A percentile compares a stretch with the other conserved stretches of the same genome.
phyloP scores from a whole-genome alignment of 2,113 vertebrate species.

The Platycercus adscitus region DNA sequence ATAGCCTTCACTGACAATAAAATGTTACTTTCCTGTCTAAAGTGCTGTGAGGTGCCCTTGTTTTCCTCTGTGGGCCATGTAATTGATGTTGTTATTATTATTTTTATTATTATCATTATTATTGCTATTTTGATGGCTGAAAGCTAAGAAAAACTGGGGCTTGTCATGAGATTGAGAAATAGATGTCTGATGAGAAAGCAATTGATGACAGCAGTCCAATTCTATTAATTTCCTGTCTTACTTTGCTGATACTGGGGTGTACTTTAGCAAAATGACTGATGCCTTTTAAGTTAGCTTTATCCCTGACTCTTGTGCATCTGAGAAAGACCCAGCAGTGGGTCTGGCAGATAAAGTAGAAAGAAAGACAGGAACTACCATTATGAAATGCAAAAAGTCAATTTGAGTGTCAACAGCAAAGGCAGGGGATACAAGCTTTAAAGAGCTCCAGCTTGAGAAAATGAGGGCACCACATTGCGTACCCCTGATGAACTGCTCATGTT shows the following conservation, averaged over 20 bases:
- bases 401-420: slow-evolving; percentile 69
- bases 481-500: slow-evolving; percentile 1
- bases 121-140: slow-evolving; percentile 14
- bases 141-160: background rate
- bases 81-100: background rate
- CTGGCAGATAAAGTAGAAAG: slow-evolving; percentile 67
- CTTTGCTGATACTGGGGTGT: slow-evolving; percentile 36
- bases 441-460: slow-evolving; percentile 57
- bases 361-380: slow-evolving; percentile 66
- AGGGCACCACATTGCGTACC: background rate
- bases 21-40: background rate
- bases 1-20: background rate
- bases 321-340: slow-evolving; percentile 69
- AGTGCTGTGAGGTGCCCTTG: background rate
- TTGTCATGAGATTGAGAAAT: slow-evolving; percentile 60
- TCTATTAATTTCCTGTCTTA: slow-evolving; percentile 65
- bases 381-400: slow-evolving; percentile 73
- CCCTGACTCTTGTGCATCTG: slow-evolving; percentile 45
- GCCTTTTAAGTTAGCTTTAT: slow-evolving; percentile 59
- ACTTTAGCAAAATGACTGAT: slow-evolving; percentile 67
- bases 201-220: slow-evolving; percentile 47
- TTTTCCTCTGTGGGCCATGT: background rate
- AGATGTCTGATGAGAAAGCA: slow-evolving; percentile 53
- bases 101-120: background rate
- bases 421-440: slow-evolving; percentile 38